Conservation (phyloP, 2,888 invertebrate species). For the Eretmocerus hayati region DNA sequence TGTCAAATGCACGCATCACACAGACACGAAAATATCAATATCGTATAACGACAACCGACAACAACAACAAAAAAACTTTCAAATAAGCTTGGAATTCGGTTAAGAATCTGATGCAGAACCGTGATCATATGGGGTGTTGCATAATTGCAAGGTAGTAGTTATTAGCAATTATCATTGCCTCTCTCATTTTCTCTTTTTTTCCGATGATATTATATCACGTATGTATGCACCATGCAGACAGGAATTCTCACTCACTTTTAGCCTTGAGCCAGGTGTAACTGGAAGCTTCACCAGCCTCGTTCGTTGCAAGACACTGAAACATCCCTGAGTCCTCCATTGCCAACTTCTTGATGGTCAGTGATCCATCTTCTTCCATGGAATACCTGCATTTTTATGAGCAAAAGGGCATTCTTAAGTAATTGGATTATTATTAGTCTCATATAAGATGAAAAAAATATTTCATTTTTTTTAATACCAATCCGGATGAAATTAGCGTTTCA, state of each 20-base stretch:
- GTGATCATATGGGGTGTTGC: too few species aligned
- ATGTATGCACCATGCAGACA: too few species aligned
- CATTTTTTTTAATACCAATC: too few species aligned
- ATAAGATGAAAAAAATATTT: too few species aligned
- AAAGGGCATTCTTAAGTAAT: too few species aligned
- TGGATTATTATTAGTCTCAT: too few species aligned
- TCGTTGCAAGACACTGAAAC: slow-evolving; percentile 89
- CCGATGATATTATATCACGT: background rate
- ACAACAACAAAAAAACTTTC: background rate
- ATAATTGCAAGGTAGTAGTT: background rate
- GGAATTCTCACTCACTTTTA: slow-evolving; percentile 70
- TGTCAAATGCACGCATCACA: slow-evolving; percentile 4
- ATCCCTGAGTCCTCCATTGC: slow-evolving; percentile 84
- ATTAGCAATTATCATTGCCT: background rate
- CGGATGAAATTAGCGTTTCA: too few species aligned
- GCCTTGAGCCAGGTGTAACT: slow-evolving; percentile 88
- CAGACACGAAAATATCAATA: background rate
- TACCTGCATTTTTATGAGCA: too few species aligned
- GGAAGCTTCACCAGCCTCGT: slow-evolving; percentile 85
- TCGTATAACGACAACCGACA: slow-evolving; percentile 1
- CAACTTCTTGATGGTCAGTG: slow-evolving; percentile 71
- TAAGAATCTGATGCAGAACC: too few species aligned
- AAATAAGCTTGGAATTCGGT: background rate
- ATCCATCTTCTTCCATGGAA: slow-evolving; percentile 73
- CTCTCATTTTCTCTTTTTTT: background rate